A percentile compares a stretch with the other conserved stretches of the same genome.
phyloP scores from a whole-genome alignment of 2,888 invertebrate species.

The Subacronicta megacephala region DNA sequence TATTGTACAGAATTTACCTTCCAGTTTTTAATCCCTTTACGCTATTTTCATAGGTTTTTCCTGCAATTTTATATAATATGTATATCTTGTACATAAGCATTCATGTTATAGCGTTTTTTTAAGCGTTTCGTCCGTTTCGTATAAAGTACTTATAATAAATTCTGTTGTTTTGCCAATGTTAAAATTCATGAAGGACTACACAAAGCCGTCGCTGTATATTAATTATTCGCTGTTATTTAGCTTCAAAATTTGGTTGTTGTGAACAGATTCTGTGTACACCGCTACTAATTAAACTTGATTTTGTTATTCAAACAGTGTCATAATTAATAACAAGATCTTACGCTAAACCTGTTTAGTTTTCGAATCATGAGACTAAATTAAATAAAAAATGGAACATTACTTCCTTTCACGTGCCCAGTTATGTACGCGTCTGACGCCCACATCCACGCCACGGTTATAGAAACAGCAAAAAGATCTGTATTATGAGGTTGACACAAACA shows the following conservation, averaged over 20 bases:
- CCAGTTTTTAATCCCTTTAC: no score
- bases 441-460: not conserved
- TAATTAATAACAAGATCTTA: constrained; percentile 11
- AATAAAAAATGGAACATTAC: constrained; percentile 11
- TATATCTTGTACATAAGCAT: not conserved
- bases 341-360: constrained; percentile 29
- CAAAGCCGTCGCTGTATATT: constrained; percentile 19
- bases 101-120: not conserved
- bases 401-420: constrained; percentile 29
- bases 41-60: no score
- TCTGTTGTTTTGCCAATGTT: constrained; percentile 24
- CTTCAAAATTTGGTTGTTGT: constrained; percentile 20
- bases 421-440: constrained; percentile 21
- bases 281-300: not conserved
- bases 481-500: not conserved
- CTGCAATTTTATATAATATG: no score
- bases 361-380: constrained; percentile 22
- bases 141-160: constrained; percentile 20
- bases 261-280: constrained; percentile 4
- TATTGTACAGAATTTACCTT: no score
- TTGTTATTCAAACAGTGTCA: constrained; percentile 1
- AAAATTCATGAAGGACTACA: constrained; percentile 21
- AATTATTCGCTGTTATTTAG: constrained; percentile 31
- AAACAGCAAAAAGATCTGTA: not conserved
- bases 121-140: constrained; percentile 5